Evolutionary conservation across 2,797 vertebrate genomes (phyloP).

Genomic region (Micrastur ruficollis): DNA sequence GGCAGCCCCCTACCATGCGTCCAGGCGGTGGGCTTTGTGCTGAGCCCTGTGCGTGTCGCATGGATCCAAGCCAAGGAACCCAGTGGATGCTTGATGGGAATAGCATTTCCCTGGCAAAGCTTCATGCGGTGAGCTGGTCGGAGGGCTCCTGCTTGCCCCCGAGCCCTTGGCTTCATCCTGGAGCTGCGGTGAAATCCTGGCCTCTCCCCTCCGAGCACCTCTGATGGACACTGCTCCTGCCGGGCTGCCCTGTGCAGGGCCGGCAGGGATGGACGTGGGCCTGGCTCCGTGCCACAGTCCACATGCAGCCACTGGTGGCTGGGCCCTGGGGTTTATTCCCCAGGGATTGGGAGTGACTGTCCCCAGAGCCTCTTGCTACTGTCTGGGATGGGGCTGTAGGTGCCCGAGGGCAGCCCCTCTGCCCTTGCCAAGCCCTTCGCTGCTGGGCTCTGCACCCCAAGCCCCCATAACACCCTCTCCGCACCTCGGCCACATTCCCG

Average conservation of each 20-base stretch:
- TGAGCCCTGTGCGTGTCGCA: fast-evolving
- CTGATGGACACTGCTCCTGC: background rate
- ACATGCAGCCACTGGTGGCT: background rate
- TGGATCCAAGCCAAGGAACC: background rate
- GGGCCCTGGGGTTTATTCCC: background rate
- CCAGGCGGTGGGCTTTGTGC: too few species aligned
- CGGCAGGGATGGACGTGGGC: background rate
- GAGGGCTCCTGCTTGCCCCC: background rate
- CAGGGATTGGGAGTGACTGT: too few species aligned
- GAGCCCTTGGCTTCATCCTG: background rate
- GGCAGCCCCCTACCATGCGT: fast-evolving
- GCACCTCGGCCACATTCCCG: background rate
- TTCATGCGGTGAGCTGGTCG: fast-evolving
- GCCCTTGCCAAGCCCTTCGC: background rate
- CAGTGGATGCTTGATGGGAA: background rate
- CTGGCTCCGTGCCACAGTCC: background rate
- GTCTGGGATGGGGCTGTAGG: background rate
- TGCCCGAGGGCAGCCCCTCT: background rate
- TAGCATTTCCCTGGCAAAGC: background rate
- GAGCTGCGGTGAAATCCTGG: background rate
- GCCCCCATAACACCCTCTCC: background rate
- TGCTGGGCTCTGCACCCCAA: background rate
- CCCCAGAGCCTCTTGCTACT: background rate
- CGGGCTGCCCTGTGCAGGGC: fast-evolving
- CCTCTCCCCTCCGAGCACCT: background rate